phyloP scores from a whole-genome alignment of 2,113 vertebrate genomes.

The Emydocephalus ijimae region DNA sequence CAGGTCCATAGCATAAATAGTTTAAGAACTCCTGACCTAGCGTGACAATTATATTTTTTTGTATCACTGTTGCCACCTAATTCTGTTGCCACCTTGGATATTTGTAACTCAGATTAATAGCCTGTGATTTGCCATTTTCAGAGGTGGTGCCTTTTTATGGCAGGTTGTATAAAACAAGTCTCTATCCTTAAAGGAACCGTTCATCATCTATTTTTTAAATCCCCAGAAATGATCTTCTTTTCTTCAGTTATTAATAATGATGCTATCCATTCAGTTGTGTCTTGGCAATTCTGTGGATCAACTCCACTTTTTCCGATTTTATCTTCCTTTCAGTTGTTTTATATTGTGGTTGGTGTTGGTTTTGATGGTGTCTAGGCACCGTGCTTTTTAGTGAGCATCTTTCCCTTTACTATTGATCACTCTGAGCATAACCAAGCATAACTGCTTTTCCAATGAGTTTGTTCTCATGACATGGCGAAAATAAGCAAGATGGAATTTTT shows the following conservation, averaged over 20 bases:
- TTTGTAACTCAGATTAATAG: background rate
- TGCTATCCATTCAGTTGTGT: background rate
- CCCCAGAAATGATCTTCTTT: background rate
- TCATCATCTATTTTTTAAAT: conserved; percentile 10
- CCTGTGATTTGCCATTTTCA: background rate
- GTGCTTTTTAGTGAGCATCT: background rate
- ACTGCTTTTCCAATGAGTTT: background rate
- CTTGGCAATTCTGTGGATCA: background rate
- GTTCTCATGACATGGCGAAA: background rate
- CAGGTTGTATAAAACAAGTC: background rate
- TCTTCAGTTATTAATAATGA: background rate
- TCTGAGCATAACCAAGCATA: background rate
- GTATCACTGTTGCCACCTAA: background rate
- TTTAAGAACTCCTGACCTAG: background rate
- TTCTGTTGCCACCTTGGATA: background rate
- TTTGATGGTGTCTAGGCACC: background rate
- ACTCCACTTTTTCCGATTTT: background rate
- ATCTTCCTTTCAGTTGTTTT: background rate
- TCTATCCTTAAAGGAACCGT: background rate
- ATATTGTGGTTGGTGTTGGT: background rate
- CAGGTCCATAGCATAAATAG: background rate
- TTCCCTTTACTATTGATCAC: background rate
- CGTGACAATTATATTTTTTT: background rate
- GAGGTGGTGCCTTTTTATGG: background rate
- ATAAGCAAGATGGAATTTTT: background rate